phyloP scores from a whole-genome alignment of 2,113 vertebrate species.

The Percina caprodes region DNA sequence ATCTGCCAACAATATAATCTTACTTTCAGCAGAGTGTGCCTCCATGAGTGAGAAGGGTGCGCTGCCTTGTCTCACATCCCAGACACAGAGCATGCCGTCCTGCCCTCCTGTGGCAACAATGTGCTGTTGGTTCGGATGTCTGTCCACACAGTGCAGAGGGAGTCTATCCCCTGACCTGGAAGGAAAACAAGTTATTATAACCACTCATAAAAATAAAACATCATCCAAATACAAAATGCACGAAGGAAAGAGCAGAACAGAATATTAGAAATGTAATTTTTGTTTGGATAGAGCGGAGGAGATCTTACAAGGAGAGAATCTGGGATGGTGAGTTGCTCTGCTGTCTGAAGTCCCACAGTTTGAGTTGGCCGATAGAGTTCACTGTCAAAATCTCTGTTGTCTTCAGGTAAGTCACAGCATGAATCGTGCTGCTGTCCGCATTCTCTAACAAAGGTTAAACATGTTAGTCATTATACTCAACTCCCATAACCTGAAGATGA shows the following conservation, averaged over 20 bases:
- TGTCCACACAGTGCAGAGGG: conserved; percentile 95
- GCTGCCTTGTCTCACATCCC: conserved; percentile 94
- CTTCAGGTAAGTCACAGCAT: conserved; percentile 93
- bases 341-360: conserved; percentile 96
- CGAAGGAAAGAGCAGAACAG: rapidly evolving
- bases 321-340: conserved; percentile 92
- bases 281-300: not conserved
- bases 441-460: conserved; percentile 85
- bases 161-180: conserved; percentile 91
- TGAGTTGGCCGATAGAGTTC: conserved; percentile 97
- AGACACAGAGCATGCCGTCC: conserved; percentile 97
- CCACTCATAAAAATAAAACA: not conserved
- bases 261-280: not conserved
- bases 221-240: not conserved
- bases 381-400: conserved; percentile 96
- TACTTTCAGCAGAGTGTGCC: conserved; percentile 97
- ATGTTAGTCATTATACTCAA: not conserved
- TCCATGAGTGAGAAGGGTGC: conserved; percentile 94
- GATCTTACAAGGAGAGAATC: conserved; percentile 92
- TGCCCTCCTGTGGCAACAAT: conserved; percentile 96
- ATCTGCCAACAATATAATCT: conserved; percentile 55
- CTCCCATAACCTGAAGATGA: not conserved
- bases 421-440: conserved; percentile 96
- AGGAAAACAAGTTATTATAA: not conserved
- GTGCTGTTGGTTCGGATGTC: conserved; percentile 97